phyloP scores from a whole-genome alignment of 2,113 vertebrate genomes.

The Triplophysa dalaica region DNA sequence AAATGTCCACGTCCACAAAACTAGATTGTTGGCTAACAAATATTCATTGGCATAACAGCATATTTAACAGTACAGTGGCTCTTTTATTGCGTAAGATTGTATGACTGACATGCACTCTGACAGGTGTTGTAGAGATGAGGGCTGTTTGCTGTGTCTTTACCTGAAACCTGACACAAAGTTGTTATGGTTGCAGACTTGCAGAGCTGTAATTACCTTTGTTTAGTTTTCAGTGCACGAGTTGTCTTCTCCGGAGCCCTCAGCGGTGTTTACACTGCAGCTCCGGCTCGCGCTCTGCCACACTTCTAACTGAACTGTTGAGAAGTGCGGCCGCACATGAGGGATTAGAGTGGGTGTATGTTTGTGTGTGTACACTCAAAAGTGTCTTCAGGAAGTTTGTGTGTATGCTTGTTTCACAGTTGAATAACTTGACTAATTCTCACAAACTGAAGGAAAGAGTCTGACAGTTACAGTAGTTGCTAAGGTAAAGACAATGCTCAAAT shows the following conservation, averaged over 20 bases:
- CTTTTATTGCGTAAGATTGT: neutral
- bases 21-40: neutral
- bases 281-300: slow-evolving; percentile 25
- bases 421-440: neutral
- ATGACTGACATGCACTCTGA: slow-evolving; percentile 8
- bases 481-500: too few species aligned
- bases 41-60: slow-evolving; percentile 19
- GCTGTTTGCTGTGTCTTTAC: slow-evolving; percentile 31
- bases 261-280: slow-evolving; percentile 42
- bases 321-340: slow-evolving; percentile 28
- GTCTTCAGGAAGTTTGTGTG: neutral
- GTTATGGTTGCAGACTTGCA: slow-evolving; percentile 38
- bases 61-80: neutral
- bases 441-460: too few species aligned
- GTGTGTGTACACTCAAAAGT: neutral
- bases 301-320: slow-evolving; percentile 50
- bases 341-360: slow-evolving; percentile 23
- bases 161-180: slow-evolving; percentile 41
- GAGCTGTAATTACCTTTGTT: slow-evolving; percentile 49
- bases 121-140: neutral
- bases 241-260: slow-evolving; percentile 5
- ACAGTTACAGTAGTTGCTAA: too few species aligned
- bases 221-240: slow-evolving; percentile 40
- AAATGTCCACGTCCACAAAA: slow-evolving; percentile 4
- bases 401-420: neutral